Base-by-base conservation (phyloP, 2,888 invertebrate species). In the Nymphalis polychloros region DNA sequence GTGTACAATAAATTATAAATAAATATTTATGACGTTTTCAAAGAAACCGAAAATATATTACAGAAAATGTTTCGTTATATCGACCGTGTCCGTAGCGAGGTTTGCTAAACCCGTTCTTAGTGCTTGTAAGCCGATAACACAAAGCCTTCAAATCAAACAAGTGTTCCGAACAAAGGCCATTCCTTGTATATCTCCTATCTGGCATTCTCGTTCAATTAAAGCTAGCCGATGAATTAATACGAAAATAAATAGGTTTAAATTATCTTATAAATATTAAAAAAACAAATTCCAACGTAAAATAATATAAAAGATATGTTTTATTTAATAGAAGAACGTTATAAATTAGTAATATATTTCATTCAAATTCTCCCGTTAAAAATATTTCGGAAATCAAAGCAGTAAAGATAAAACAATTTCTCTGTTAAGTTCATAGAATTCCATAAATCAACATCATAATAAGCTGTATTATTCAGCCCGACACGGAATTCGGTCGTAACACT, bases 401-500 rank as follows among this genome's bases (percentile, higher is more conserved):
- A 35, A 47, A 48, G 48, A 41, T 67, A 59, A 20, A 59, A 67
- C 23, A 63, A 63, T 60, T 59, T 60, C 35, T 47, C n/a, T 17
- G 31, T 35, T 13, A 48, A 13, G 50, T 59, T 59, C 31, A 20
- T 47, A 23, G 35, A 49, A 68, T 60, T 67, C 31, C 59, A 59
- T 63, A 53, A 59, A 68, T 67, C 59, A 67, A 59, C 59, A 63
- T 59, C 59, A 50, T 60, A 63, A 68, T 60, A 68, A 48, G 52
- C 59, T 53, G 35, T 64, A 59, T 72, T 70, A 72, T 72, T 65
- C 65, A 68, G 68, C 48, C 49, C 68, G 68, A 66, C 70, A 72
- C 66, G 72, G 72, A 62, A 70, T 70, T 60, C 68, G 70, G 74
- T 73, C 73, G 69, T 71, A 73, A 73, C 72, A 77, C 68, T 75